Percentiles rank a stretch among this genome's conserved stretches.
These are phyloP conservation scores for Drosophila nannoptera DNA, from an alignment of 1,140 invertebrate species.

Conservation along the genomic window DNA sequence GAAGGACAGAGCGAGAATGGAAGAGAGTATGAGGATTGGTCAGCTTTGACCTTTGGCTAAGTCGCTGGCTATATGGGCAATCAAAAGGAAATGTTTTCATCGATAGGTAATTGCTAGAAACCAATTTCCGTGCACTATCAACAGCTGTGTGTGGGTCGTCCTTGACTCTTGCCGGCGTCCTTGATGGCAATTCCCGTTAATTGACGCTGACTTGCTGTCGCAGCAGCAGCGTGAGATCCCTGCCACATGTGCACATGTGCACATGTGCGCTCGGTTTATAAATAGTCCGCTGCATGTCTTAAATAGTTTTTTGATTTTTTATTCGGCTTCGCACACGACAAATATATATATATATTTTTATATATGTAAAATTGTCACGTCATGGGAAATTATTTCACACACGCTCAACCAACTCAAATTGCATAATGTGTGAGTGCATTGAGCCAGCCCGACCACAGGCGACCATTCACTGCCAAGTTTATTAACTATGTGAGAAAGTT, in stretches of 20 bases:
- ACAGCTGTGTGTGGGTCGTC: neutral
- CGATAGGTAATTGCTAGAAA: slow-evolving; percentile 40
- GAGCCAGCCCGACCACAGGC: neutral
- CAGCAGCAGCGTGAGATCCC: slow-evolving; percentile 8
- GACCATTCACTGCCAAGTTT: slow-evolving; percentile 1
- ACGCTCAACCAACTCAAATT: slow-evolving; percentile 45
- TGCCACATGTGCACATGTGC: neutral
- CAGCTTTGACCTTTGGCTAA: slow-evolving; percentile 27
- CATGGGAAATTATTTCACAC: slow-evolving; percentile 42
- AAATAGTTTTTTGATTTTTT: slow-evolving; percentile 19
- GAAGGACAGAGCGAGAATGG: too few relatives aligned
- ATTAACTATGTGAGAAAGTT: slow-evolving; percentile 21
- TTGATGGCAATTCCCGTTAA: slow-evolving; percentile 18
- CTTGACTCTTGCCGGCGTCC: slow-evolving; percentile 11
- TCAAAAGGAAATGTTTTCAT: slow-evolving; percentile 40
- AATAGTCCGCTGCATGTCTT: slow-evolving; percentile 26
- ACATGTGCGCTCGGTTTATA: slow-evolving; percentile 7
- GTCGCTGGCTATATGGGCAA: slow-evolving; percentile 22
- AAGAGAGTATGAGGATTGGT: neutral
- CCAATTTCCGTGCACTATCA: slow-evolving; percentile 37
- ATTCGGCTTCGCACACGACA: neutral
- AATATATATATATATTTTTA: too few relatives aligned
- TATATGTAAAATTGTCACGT: slow-evolving; percentile 65
- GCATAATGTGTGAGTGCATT: slow-evolving; percentile 37
- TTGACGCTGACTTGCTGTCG: slow-evolving; percentile 4